Conservation (phyloP, 2,113 vertebrate species). For the Microtus richardsoni region DNA sequence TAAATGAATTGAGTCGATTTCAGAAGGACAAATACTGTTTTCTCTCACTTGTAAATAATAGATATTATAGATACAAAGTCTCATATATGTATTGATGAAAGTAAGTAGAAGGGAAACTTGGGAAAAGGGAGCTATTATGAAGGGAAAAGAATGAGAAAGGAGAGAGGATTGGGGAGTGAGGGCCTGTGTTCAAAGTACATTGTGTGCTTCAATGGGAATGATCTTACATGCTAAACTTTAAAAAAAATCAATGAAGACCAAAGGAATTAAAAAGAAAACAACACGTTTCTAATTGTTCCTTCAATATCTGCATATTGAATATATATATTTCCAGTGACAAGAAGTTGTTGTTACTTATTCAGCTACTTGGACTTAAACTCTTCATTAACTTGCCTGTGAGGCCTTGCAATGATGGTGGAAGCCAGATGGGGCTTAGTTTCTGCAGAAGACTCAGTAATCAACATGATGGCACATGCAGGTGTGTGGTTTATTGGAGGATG, state of each 20-base stretch:
- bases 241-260: not conserved
- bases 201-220: not conserved
- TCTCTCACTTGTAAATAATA: no score
- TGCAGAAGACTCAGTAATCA: not conserved
- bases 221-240: not conserved
- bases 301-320: not conserved
- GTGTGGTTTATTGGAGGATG: not conserved
- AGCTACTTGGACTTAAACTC: not conserved
- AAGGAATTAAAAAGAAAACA: not conserved
- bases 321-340: not conserved
- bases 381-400: not conserved
- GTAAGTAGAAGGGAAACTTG: not conserved
- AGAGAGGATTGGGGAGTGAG: no score
- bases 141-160: not conserved
- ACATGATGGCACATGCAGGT: not conserved
- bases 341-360: not conserved
- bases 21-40: not conserved
- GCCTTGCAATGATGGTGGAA: not conserved
- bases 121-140: not conserved
- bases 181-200: no score
- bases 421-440: not conserved
- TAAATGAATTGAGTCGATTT: not conserved
- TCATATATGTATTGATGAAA: no score
- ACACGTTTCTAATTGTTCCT: not conserved
- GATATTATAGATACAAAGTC: not conserved